Conservation (phyloP, 1,140 invertebrate species). For the Penaeus vannamei region DNA sequence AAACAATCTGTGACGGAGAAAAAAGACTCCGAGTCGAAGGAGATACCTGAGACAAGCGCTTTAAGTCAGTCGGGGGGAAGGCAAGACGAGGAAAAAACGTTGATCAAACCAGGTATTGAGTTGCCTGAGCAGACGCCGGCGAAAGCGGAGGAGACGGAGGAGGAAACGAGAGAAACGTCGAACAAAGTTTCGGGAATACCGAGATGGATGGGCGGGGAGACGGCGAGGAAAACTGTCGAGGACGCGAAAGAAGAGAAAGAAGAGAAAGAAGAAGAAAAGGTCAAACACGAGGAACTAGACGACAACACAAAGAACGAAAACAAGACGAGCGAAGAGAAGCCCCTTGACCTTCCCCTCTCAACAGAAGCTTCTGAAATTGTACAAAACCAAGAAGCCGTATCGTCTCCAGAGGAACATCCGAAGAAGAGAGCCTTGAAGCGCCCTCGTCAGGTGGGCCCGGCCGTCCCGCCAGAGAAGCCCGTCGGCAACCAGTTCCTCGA, state of each 20-base stretch:
- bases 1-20: constrained; percentile 1
- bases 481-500: constrained; percentile 54
- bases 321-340: background rate
- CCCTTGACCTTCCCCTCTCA: too few relatives aligned
- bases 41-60: background rate
- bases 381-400: background rate
- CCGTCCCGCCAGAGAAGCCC: constrained; percentile 37
- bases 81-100: background rate
- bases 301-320: background rate
- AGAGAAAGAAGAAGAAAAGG: constrained; percentile 13
- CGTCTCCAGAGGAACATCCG: background rate
- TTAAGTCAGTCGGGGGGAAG: background rate
- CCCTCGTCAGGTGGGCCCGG: constrained; percentile 50
- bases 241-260: background rate
- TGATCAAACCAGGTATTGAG: background rate
- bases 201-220: background rate
- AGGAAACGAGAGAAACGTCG: background rate
- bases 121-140: background rate
- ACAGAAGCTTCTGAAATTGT: too few relatives aligned
- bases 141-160: background rate
- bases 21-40: constrained; percentile 4
- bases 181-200: background rate
- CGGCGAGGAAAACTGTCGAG: background rate
- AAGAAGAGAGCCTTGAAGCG: constrained; percentile 51
- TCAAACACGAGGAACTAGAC: background rate